These are phyloP conservation scores for Podarcis lilfordi DNA, from an alignment of 2,797 vertebrate genomes.

Conservation along the genomic window DNA sequence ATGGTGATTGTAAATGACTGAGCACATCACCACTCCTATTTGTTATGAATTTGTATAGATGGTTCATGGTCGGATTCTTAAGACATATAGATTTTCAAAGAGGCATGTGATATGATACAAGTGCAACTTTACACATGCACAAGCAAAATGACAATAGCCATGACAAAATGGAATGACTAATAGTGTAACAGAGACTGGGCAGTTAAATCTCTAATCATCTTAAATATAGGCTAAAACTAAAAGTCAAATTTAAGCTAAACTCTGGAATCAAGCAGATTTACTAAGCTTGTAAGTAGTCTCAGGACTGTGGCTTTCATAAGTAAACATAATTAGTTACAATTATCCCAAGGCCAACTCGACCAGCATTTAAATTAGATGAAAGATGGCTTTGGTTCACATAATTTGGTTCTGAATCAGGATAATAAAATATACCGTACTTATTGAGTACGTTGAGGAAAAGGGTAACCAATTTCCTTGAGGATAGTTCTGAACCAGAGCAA, in stretches of 20 bases:
- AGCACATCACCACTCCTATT: background rate
- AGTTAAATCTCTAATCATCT: constrained; percentile 26
- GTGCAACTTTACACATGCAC: background rate
- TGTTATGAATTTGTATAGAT: background rate
- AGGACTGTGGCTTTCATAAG: constrained; percentile 35
- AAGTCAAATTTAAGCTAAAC: constrained; percentile 20
- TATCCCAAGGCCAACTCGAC: constrained; percentile 58
- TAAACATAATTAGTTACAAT: constrained; percentile 47
- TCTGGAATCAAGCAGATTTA: constrained; percentile 32
- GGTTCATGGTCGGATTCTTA: background rate
- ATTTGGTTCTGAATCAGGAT: constrained; percentile 66
- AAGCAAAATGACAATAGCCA: background rate
- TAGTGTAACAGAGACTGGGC: background rate
- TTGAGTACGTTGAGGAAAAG: constrained; percentile 23
- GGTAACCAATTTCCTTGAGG: constrained; percentile 46
- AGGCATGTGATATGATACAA: background rate
- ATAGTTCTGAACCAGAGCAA: constrained; percentile 50
- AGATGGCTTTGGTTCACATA: constrained; percentile 61
- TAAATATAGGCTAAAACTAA: constrained; percentile 20
- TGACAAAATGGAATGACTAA: background rate
- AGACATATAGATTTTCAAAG: background rate
- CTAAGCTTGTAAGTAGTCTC: constrained; percentile 36
- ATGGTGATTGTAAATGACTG: background rate
- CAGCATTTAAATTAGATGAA: constrained; percentile 62
- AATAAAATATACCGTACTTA: constrained; percentile 68